Conservation (phyloP, 1,140 invertebrate genomes). For the Drosophila carrolli region DNA sequence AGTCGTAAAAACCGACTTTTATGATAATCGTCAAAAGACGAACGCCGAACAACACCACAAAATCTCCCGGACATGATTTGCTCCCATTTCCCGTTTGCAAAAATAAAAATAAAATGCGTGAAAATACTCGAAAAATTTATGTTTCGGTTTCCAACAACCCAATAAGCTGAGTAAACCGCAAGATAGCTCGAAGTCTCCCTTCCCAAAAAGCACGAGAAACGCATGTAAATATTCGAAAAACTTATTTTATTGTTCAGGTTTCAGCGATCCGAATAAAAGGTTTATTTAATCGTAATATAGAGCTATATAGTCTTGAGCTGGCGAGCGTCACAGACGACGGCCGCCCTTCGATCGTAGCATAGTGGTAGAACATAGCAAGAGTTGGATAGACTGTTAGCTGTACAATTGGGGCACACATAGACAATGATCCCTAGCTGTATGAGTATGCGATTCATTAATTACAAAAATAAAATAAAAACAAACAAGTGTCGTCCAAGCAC, state of each 20-base stretch:
- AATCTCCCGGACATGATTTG: constrained; percentile 39
- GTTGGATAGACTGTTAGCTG: constrained; percentile 55
- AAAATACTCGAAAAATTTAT: constrained; percentile 17
- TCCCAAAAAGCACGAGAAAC: constrained; percentile 2
- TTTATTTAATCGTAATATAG: constrained; percentile 74
- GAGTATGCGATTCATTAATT: constrained; percentile 76
- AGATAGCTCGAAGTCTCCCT: not conserved
- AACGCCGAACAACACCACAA: constrained; percentile 24
- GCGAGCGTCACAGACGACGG: constrained; percentile 37
- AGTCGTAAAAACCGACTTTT: constrained; percentile 21
- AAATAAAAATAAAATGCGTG: constrained; percentile 10
- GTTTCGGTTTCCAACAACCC: not conserved
- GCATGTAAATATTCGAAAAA: constrained; percentile 60
- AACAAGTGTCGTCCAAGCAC: constrained; percentile 70
- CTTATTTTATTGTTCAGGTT: constrained; percentile 77
- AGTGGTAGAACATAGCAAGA: constrained; percentile 54
- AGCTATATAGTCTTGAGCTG: constrained; percentile 76
- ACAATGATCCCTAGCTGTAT: constrained; percentile 64
- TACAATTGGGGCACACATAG: constrained; percentile 53
- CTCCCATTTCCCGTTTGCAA: constrained; percentile 33
- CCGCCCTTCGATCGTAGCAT: constrained; percentile 34
- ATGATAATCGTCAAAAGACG: not conserved
- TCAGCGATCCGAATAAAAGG: constrained; percentile 68
- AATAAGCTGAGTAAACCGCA: not conserved
- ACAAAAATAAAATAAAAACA: constrained; percentile 70